Evolutionary conservation across 1,140 invertebrate species (phyloP), one percentile per base, ranked within the genome.

Genomic region (Proctacanthus coquilletti): DNA sequence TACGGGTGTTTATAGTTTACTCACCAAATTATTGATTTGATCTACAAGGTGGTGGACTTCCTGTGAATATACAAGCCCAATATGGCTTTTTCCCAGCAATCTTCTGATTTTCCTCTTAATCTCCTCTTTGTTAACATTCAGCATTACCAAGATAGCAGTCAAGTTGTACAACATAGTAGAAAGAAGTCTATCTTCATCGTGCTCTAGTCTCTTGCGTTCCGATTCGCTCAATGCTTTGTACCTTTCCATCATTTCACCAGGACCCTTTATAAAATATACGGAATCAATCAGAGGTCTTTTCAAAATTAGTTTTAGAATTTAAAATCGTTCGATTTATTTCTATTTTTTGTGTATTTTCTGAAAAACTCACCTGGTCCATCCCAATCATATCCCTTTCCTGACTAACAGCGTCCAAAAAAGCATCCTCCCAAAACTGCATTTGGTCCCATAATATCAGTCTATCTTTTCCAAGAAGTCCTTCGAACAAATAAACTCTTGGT

Each of bases 371-470:
- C 54, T 98, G 94, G 66, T 99, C 96, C 93, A 99, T 97, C 37
- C 96, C 96, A 43, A 98, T 89, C 71, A 98, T 91, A 56, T 99
- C 95, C 36, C 96, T 69, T 59, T 99, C 96, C 62, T 98, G 93
- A 34, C 94, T 94, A 1, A 99, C 95, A 0, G 94, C 92, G 65
- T 99, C 95, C 18, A 98, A 66, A 56, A 98, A 99, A 0, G 88
- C 85, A 61, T 98, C 94, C 64, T 99, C 95, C 95, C 96, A 99
- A 63, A 98, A 98, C 53, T 98, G 91, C 85, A 98, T 94, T 66
- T 98, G 87, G 61, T 98, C 93, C 94, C 95, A 98, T n/a, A 98
- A 60, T 21, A 75, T 74, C 3, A 83, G 84, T 44, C 91, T 51
- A 44, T 69, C 62, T 43, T 67, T 71, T 52, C 71, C 72, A 43